These are phyloP conservation scores for Helobdella robusta DNA, from an alignment of 2,888 invertebrate species.

Conservation along the genomic window DNA sequence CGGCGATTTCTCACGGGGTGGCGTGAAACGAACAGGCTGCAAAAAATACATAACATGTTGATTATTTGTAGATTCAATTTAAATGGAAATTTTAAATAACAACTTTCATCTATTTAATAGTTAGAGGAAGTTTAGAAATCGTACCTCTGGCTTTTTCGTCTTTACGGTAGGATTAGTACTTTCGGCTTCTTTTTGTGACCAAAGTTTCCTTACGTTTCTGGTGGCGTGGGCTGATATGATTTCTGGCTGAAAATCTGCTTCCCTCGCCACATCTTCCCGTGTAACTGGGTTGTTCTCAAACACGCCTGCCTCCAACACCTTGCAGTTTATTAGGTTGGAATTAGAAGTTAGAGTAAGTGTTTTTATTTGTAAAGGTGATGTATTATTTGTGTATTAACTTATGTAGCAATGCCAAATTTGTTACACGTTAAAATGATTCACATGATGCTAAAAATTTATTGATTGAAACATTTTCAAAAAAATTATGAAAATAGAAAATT, in stretches of 20 bases:
- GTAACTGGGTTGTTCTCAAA: conserved; percentile 33
- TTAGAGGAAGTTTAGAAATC: background rate
- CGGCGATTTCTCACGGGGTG: conserved; percentile 12
- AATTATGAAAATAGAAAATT: background rate
- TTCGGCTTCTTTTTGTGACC: conserved; percentile 24
- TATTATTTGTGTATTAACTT: too few species aligned
- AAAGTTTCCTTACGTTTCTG: conserved; percentile 23
- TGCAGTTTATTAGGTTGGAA: background rate
- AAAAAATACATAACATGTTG: background rate
- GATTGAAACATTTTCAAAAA: too few species aligned
- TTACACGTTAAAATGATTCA: too few species aligned
- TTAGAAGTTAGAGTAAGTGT: background rate
- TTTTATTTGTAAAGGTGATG: background rate
- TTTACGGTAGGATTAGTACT: background rate
- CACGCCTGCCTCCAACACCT: conserved; percentile 31
- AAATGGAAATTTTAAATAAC: background rate
- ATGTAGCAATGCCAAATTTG: too few species aligned
- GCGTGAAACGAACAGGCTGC: conserved; percentile 21
- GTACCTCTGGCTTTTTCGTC: background rate
- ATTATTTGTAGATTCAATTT: background rate
- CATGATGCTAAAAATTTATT: too few species aligned
- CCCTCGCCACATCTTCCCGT: conserved; percentile 33
- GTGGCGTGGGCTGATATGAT: conserved; percentile 22
- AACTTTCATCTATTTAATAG: background rate
- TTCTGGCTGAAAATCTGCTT: conserved; percentile 28